Evolutionary conservation across 1,140 invertebrate genomes (phyloP).

Genomic region (Brachionus asplanchnoidis): DNA sequence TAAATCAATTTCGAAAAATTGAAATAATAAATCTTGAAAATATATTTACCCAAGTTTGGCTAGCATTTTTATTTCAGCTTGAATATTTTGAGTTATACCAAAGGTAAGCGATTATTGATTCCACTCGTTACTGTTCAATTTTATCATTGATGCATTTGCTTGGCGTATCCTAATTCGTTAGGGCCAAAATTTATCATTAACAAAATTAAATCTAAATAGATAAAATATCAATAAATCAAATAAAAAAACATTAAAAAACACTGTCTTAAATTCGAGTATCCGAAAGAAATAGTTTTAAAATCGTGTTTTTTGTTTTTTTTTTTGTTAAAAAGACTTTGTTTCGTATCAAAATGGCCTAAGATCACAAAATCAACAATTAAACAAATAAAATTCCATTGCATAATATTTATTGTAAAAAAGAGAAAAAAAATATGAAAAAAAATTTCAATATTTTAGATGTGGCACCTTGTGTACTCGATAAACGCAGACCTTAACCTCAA

Average conservation of each 20-base stretch:
- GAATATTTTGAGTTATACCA: not conserved
- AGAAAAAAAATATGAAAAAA: not conserved
- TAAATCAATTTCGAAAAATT: not conserved
- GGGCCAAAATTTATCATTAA: not conserved
- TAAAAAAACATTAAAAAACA: not conserved
- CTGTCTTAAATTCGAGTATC: not conserved
- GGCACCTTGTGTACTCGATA: not conserved
- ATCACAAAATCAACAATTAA: not conserved
- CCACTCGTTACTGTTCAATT: not conserved
- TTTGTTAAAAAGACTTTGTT: not conserved
- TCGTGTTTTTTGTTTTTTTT: not conserved
- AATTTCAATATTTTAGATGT: not conserved
- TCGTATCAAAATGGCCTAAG: not conserved
- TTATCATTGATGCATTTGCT: not conserved
- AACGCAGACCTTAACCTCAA: not conserved
- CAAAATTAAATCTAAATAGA: not conserved
- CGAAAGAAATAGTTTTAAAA: not conserved
- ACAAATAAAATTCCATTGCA: not conserved
- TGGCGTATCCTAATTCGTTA: not conserved
- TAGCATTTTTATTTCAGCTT: not conserved
- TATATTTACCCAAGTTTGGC: conserved; percentile 25
- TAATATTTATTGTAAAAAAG: not conserved
- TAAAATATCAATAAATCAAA: not conserved
- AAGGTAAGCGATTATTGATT: not conserved
- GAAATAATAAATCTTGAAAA: not conserved